A percentile compares a stretch with the other conserved stretches of the same genome.
Conservation (phyloP, 2,888 invertebrate genomes). For the Trissolcus brochymenae region DNA sequence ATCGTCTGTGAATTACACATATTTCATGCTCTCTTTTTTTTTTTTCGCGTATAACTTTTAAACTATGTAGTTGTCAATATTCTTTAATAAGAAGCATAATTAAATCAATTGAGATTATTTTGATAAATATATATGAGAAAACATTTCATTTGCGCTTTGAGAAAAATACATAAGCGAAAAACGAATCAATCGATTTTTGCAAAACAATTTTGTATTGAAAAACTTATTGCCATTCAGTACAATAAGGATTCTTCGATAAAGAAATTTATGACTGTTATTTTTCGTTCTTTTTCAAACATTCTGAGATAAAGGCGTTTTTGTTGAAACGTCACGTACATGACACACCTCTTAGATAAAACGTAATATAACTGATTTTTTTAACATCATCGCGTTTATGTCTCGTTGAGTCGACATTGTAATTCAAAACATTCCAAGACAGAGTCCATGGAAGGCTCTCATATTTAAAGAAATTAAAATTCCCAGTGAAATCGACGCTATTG, state of each 20-base stretch:
- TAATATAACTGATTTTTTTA: constrained; percentile 45
- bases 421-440: constrained; percentile 34
- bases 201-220: constrained; percentile 15
- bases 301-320: constrained; percentile 32
- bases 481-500: constrained; percentile 3
- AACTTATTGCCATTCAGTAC: constrained; percentile 31
- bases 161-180: no score
- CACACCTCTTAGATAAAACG: constrained; percentile 47
- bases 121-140: no score
- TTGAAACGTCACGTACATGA: constrained; percentile 48
- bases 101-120: no score
- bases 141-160: no score
- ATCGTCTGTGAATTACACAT: neutral
- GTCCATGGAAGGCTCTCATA: constrained; percentile 15
- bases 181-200: constrained; percentile 7
- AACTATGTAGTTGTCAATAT: no score
- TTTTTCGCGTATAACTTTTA: no score
- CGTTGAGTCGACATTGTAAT: constrained; percentile 22
- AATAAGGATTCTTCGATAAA: constrained; percentile 40
- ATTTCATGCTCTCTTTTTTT: neutral
- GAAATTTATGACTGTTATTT: constrained; percentile 44
- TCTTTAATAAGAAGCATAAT: no score
- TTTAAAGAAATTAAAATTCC: constrained; percentile 28
- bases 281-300: constrained; percentile 42
- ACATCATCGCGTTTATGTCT: constrained; percentile 20